Evolutionary conservation across 2,888 invertebrate species (phyloP).

Genomic region (Bursaphelenchus okinawaensis): DNA sequence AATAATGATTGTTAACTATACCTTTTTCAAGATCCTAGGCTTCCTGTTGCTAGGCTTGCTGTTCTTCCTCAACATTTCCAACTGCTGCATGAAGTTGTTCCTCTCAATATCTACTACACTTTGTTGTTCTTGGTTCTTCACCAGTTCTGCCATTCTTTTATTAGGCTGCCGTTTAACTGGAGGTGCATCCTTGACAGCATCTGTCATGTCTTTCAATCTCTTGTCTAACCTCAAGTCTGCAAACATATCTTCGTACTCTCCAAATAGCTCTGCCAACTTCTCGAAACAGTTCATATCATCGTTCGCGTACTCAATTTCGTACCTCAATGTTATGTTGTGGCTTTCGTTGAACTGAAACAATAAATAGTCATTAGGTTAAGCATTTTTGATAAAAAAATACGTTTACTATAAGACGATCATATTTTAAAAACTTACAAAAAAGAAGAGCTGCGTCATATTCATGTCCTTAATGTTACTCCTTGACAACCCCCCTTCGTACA

Average conservation of each 20-base stretch:
- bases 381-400: no score
- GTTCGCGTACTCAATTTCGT: neutral
- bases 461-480: neutral
- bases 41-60: no score
- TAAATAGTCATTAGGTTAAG: no score
- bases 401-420: no score
- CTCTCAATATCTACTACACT: slow-evolving; percentile 6
- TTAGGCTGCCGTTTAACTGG: slow-evolving; percentile 6
- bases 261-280: neutral
- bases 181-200: neutral
- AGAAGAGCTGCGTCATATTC: slow-evolving; percentile 3
- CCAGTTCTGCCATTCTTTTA: slow-evolving; percentile 1
- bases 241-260: neutral
- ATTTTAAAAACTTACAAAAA: neutral
- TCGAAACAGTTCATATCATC: neutral
- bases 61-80: neutral
- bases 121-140: neutral
- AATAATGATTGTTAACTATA: no score
- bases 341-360: neutral
- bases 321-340: neutral
- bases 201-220: neutral
- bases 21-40: no score
- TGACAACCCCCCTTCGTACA: neutral
- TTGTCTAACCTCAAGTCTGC: neutral
- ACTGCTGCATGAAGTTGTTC: neutral